Base-by-base conservation (phyloP, 2,888 invertebrate species). In the Lymantria monacha region DNA sequence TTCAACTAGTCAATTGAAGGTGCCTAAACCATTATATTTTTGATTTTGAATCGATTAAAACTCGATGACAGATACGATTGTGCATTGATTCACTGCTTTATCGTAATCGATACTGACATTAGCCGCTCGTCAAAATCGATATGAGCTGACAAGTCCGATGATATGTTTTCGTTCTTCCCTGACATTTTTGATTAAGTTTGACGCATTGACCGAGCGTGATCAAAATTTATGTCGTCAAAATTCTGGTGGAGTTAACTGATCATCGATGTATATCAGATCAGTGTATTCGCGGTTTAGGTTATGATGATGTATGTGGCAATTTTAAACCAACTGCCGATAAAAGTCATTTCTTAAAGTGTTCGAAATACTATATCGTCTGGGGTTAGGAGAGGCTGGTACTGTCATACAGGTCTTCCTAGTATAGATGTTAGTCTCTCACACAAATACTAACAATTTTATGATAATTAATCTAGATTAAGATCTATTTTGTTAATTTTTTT, bases 81-180 rank as follows among this genome's bases (percentile, higher is more conserved):
- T 61, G 63, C 68, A 67, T 65, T 59, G 66, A 67, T 63, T 55
- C 48, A 61, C 36, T 43, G 46, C 38, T 46, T 49, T 49, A 67
- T 63, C 49, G 40, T 67, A 67, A 67, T 67, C 52, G 59, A 51
- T 65, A 59, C 55, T 63, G 67, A 67, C 67, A 52, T 54, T 53
- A 55, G 46, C 48, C 59, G 55, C 51, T 57, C 61, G 57, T 67
- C 55, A 46, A 41, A 31, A 48, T 52, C 55, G 54, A 67, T 67
- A 50, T 9, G 63, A 67, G 65, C 63, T 61, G 67, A 67, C 67
- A 67, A 53, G 64, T 44, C 51, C 67, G 57, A 49, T 63, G 66
- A 65, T 65, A 65, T 67, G 68, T 67, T 67, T 67, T 65, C 54
- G 63, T 67, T 65, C 63, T 54, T 52, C 55, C 56, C 50, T 61